Base-by-base conservation (phyloP, 2,888 invertebrate genomes). In the Drosophila kanekoi region DNA sequence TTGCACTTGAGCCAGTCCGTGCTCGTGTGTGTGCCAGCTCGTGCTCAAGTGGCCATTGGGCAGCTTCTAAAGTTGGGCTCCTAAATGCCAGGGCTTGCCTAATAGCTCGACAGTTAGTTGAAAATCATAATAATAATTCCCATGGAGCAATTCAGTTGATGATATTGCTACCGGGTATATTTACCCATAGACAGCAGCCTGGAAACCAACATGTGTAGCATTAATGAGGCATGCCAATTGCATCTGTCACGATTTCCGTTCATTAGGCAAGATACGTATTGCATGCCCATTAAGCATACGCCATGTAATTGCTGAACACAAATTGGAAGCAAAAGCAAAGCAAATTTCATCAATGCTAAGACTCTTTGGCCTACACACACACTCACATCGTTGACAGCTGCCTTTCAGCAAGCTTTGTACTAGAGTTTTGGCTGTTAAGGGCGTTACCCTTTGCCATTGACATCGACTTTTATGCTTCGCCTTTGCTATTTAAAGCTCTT, bases 21-120 rank as follows among this genome's bases (percentile, higher is more conserved):
- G 43, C 20, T 49, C 73, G 8, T 28, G 28, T 28, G 28, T 28
- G 28, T 28, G 28, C 28, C 28, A 28, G 28, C 28, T 28, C 28
- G 58, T 78, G 73, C 78, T 56, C 47, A 73, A 77, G 69, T 73
- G 78, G 45, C 51, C 40, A 47, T 41, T 41, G 61, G 48, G 33
- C 57, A 41, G 16, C 32, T 45, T 11, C 62, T 61, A 44, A 53
- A 60, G 47, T 60, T 67, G 67, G 20, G 2, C 28, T 28, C 49
- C 41, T 40, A 65, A 65, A 59, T 72, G 73, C 56, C 47, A 44
- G 51, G 43, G 56, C 43, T 57, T 56, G 70, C 56, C 53, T 51
- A 54, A 69, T 58, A 75, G 56, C 51, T 64, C 52, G 59, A 40
- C 72, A 48, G 52, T 56, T 48, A 40, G 52, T 58, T 43, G 38